Evolutionary conservation across 2,113 vertebrate species (phyloP), one percentile per base, ranked within the genome.

Genomic region (Cyprinodon brontotheroides): DNA sequence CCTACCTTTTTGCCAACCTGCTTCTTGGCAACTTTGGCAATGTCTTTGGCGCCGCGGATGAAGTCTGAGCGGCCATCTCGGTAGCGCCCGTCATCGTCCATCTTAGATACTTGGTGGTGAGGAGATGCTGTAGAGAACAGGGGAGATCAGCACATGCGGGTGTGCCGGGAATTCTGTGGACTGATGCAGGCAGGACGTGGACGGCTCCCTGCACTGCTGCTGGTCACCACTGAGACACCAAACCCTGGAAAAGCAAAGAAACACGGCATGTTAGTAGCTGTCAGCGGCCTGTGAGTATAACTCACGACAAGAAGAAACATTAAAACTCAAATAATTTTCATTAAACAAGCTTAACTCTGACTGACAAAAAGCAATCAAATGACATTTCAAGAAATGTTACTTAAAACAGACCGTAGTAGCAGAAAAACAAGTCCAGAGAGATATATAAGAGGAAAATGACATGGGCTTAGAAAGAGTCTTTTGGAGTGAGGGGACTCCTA

Each of bases 41-140:
- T 98, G 94, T 99, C 97, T 84, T 98, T 98, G 77, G 97, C 97
- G 0, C 97, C 97, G 0, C 96, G 96, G 91, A 99, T 96, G 91
- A 99, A 98, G n/a, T 97, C 97, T 2, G 96, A 94, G 78, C 97
- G 95, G 47, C 76, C 40, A 86, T 99, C 98, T 81, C 95, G 91
- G 91, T 96, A 97, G 53, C 93, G 83, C 17, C 84, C 86, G 41
- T 93, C 94, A 74, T 98, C 97, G 0, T 99, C 98, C 98, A 99
- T 99, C 72, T 81, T 87, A 75, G 73, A 60, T 75, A 74, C 40
- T 43, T 11, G 0, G 78, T 59, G 68, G 75, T 40, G 80, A 65
- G 80, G 59, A 63, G 72, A 80, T 60, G 76, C 78, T 84, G 76
- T 61, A 70, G 68, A 78, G 80, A 84, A 67, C 68, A 13, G 80